A percentile compares a stretch with the other conserved stretches of the same genome.
phyloP scores from a whole-genome alignment of 2,888 invertebrate genomes.

The Serripes groenlandicus region DNA sequence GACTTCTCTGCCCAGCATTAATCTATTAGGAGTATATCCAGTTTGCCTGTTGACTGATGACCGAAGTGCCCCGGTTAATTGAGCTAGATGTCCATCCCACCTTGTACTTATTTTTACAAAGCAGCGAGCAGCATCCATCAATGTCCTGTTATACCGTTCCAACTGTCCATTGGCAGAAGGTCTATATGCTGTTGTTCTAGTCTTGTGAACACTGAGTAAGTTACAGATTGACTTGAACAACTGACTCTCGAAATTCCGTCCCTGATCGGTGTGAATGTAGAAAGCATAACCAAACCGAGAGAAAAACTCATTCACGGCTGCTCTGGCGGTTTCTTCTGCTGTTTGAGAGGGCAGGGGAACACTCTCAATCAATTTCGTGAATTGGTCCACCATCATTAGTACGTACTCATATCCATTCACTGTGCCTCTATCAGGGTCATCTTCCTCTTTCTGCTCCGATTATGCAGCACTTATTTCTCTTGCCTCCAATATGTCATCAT shows the following conservation, averaged over 20 bases:
- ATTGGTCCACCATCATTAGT: slow-evolving; percentile 14
- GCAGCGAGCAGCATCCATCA: too few species aligned
- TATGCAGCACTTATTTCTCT: too few species aligned
- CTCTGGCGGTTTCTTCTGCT: neutral
- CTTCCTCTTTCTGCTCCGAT: too few species aligned
- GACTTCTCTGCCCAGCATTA: slow-evolving; percentile 16
- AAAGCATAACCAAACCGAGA: neutral
- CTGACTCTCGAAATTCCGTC: slow-evolving; percentile 10
- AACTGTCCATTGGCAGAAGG: slow-evolving; percentile 7
- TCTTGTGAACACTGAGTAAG: neutral
- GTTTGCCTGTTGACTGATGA: neutral
- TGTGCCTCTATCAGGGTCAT: too few species aligned
- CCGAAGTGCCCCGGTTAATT: neutral
- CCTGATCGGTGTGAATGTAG: slow-evolving; percentile 1
- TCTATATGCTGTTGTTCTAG: slow-evolving; percentile 6
- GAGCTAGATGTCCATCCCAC: slow-evolving; percentile 16
- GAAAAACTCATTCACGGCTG: neutral
- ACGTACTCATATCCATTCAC: too few species aligned
- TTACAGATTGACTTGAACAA: neutral
- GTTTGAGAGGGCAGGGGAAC: neutral
- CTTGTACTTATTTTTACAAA: too few species aligned
- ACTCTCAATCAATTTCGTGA: slow-evolving; percentile 2
- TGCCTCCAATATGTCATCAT: too few species aligned
- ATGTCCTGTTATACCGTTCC: too few species aligned
- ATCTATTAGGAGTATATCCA: slow-evolving; percentile 3